Evolutionary conservation across 2,113 vertebrate species (phyloP).

Genomic region (Pteruthius melanotis): DNA sequence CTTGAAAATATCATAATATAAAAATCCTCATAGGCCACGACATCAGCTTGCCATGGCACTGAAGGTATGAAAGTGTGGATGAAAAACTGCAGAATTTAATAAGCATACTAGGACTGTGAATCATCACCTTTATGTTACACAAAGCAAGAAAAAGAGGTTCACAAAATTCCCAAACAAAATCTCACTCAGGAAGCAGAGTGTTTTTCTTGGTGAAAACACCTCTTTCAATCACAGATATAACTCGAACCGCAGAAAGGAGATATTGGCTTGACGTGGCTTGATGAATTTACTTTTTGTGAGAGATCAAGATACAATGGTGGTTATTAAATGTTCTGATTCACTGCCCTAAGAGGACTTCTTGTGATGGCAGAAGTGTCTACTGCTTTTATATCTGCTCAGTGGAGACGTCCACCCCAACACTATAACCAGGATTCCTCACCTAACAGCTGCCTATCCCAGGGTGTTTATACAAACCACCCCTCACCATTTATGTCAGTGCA

Average conservation of each 20-base stretch:
- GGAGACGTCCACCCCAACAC: accelerated
- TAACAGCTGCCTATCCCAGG: neutral
- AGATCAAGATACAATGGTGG: neutral
- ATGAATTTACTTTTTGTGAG: neutral
- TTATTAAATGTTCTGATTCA: neutral
- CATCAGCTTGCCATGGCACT: neutral
- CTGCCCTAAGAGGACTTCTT: neutral
- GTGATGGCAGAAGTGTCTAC: neutral
- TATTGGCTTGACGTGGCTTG: neutral
- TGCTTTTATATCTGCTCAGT: neutral
- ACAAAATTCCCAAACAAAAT: neutral
- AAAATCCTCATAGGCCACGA: neutral
- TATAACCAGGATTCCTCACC: neutral
- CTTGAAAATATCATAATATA: neutral
- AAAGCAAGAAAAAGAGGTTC: neutral
- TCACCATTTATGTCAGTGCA: neutral
- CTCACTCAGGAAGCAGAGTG: neutral
- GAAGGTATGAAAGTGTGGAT: neutral
- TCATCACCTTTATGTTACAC: neutral
- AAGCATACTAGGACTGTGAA: neutral
- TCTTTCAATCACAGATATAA: neutral
- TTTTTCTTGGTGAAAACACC: neutral
- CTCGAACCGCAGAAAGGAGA: neutral
- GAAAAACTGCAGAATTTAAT: neutral
- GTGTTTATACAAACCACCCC: neutral